Base-by-base conservation (phyloP, 2,797 vertebrate genomes). In the Coregonus suidteri region DNA sequence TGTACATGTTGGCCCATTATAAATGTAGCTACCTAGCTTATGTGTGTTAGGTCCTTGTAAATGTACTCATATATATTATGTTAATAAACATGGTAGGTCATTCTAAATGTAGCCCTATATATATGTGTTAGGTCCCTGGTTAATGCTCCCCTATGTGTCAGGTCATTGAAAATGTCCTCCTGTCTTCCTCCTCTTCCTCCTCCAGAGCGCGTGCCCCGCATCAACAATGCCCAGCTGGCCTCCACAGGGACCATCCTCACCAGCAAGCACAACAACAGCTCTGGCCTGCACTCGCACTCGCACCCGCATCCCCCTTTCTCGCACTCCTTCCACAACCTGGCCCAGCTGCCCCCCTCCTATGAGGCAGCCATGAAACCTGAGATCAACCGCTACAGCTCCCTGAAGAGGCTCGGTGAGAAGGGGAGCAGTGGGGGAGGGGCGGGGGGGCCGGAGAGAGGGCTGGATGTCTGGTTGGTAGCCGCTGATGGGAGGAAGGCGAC, bases 281-380 rank as follows among this genome's bases (percentile, higher is more conserved):
- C 93, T 3, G 88, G 94, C 67, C 94, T 72, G 75, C 95, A 68
- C 66, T 93, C 59, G 93, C 71, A 30, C 9, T 93, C 59, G 93
- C 71, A 30, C 9, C 41, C 41, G 11, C 41, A 47, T 53, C 87
- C 94, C 13, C 95, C 95, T 77, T 95, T 96, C 89, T 96, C 96
- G 0, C 94, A 96, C 81, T 97, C 97, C 77, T 97, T 97, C 90
- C 96, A 97, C 93, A 96, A 97, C 90, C 94, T 97, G 79, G 96
- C 96, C 9, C 96, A 96, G 82, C 94, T 96, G 82, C 97, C 96
- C 25, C 96, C 96, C 0, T 95, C 96, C 78, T 96, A 96, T 20
- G 96, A 97, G 74, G 83, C 92, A 0, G 90, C 93, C 67, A 88
- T 95, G 92, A 96, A 96, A 73, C 95, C 96, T 0, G 95, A 97